Conservation (phyloP, 2,797 vertebrate species). For the Galago senegalensis region DNA sequence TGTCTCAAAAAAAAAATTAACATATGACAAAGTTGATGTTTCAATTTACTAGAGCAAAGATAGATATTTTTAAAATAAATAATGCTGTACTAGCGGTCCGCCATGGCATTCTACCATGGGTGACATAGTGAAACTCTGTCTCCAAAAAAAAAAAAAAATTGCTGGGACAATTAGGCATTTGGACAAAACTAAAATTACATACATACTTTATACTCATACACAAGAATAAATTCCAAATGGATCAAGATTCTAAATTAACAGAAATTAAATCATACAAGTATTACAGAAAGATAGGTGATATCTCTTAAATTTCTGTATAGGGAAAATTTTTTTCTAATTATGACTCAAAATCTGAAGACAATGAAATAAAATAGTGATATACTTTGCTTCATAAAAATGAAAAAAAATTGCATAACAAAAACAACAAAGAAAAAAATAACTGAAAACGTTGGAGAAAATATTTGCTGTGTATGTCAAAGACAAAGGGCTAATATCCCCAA, state of each 20-base stretch:
- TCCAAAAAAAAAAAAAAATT: neutral
- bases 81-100: neutral
- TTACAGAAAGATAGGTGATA: neutral
- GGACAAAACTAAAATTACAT: neutral
- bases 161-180: neutral
- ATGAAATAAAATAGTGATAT: neutral
- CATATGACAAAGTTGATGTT: neutral
- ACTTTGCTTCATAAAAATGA: neutral
- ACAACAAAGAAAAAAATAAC: neutral
- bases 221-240: slow-evolving; percentile 3
- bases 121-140: too few species aligned
- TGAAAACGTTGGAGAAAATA: neutral
- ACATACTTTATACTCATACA: neutral
- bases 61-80: neutral
- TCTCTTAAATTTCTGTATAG: neutral
- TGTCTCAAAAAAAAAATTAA: neutral
- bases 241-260: slow-evolving; percentile 20
- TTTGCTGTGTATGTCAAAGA: neutral
- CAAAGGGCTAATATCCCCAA: neutral
- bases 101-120: too few species aligned
- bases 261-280: neutral
- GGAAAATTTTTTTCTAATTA: neutral
- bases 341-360: neutral
- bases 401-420: neutral
- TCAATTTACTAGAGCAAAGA: slow-evolving; percentile 1